Conservation (phyloP, 2,888 invertebrate genomes). For the Drosophila peninsularis region DNA sequence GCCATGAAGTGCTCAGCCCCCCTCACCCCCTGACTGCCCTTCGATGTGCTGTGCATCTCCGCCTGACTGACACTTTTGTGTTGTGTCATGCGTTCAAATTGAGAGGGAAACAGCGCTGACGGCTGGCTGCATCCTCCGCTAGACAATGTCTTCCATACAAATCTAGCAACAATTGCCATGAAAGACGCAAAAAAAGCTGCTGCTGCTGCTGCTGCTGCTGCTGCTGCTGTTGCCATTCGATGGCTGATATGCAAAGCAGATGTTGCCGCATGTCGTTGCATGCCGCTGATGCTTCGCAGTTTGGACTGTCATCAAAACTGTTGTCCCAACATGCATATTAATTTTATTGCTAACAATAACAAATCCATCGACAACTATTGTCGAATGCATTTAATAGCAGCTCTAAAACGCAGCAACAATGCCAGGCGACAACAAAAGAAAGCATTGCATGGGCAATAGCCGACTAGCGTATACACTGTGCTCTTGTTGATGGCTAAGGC, state of each 20-base stretch:
- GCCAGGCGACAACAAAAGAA: slow-evolving; percentile 36
- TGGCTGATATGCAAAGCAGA: slow-evolving; percentile 71
- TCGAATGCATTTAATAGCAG: slow-evolving; percentile 70
- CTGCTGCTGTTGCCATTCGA: slow-evolving; percentile 38
- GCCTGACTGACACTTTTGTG: slow-evolving; percentile 72
- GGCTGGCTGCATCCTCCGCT: slow-evolving; percentile 27
- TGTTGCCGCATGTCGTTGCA: slow-evolving; percentile 44
- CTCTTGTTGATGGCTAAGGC: background rate
- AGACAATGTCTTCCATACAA: slow-evolving; percentile 49
- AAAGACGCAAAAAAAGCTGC: slow-evolving; percentile 42
- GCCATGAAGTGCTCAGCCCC: slow-evolving; percentile 59
- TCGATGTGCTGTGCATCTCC: slow-evolving; percentile 9
- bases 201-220: slow-evolving; percentile 4
- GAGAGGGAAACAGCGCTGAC: slow-evolving; percentile 45
- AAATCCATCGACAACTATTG: slow-evolving; percentile 76
- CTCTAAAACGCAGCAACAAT: slow-evolving; percentile 57
- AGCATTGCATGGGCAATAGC: background rate
- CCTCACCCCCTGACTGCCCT: background rate
- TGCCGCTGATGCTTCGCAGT: slow-evolving; percentile 36
- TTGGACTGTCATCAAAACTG: slow-evolving; percentile 63
- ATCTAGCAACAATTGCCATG: slow-evolving; percentile 48
- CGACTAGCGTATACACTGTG: slow-evolving; percentile 9
- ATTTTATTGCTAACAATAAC: slow-evolving; percentile 78
- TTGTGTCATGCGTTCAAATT: slow-evolving; percentile 75
- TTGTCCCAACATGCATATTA: slow-evolving; percentile 73